Evolutionary conservation across 1,140 invertebrate genomes (phyloP), one percentile per base, ranked within the genome.

Genomic region (Anagrus nilaparvatae): DNA sequence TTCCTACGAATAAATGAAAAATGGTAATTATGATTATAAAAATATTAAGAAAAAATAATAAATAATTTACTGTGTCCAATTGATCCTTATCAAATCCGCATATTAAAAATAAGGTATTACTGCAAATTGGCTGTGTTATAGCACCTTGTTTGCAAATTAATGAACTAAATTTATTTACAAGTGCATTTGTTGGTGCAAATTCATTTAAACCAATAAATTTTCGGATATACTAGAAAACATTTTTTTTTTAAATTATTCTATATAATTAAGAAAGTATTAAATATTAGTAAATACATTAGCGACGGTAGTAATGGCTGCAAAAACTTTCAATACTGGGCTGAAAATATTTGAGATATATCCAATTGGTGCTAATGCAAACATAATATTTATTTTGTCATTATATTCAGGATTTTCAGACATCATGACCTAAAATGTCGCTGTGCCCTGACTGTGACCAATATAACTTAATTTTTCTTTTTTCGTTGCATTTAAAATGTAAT

Each of bases 361-460:
- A 1, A 76, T 63, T 2, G 78, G 78, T 3, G 69, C 77, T 12
- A 81, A 54, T 8, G 71, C 65, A 24, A 76, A 52, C 47, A 62
- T 55, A 0, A 65, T 41, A 13, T 47, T 52, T 30, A 75, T 58
- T 55, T 71, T 74, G 3, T 63, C 46, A 46, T 74, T 73, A 41
- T 74, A 74, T 25, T 77, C 64, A 0, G 75, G 72, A 25, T 61
- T 59, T 33, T 65, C 60, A n/a, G 70, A 69, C 35, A 71, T 47
- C 54, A 74, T 56, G 4, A 69, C 70, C 29, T 70, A 71, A 19
- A 69, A 67, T 30, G 61, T 57, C 4, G 66, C 69, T 2, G 73
- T 73, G 9, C 79, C 80, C 60, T 82, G 78, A 2, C 78, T 80
- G 57, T 80, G 76, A 2, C 61, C 71, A 1, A 71, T 33, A 52